Percentiles rank a stretch among this genome's conserved stretches.
Evolutionary conservation across 2,797 vertebrate genomes (phyloP).

Genomic region (Chiroxiphia lanceolata): DNA sequence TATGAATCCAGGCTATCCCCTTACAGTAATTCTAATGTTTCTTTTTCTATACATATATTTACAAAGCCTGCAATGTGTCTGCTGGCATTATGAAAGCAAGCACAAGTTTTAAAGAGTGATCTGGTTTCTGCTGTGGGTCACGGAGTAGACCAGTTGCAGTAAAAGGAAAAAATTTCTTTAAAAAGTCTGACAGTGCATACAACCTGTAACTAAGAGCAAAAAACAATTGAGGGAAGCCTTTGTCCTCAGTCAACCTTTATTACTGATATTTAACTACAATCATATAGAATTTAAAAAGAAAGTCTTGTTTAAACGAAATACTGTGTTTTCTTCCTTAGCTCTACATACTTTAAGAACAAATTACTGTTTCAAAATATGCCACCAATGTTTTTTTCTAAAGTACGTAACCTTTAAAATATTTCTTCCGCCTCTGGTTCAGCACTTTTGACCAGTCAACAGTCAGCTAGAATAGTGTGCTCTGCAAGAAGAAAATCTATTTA

Average conservation of each 20-base stretch:
- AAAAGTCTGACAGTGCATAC: neutral
- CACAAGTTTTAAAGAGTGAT: neutral
- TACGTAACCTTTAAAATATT: neutral
- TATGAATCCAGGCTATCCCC: neutral
- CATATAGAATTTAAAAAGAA: neutral
- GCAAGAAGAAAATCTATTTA: neutral
- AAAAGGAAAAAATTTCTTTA: neutral
- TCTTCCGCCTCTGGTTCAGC: neutral
- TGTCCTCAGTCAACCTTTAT: neutral
- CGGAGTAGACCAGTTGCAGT: neutral
- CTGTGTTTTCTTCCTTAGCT: neutral
- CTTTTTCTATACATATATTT: neutral
- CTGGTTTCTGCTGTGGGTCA: neutral
- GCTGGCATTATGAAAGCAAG: neutral
- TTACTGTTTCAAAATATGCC: neutral
- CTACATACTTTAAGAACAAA: neutral
- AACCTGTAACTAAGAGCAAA: neutral
- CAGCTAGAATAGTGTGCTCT: neutral
- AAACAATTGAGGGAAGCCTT: neutral
- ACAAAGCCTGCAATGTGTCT: neutral
- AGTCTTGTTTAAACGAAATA: neutral
- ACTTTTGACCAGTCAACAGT: neutral
- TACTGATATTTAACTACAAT: neutral
- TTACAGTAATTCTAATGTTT: neutral
- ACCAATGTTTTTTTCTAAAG: neutral